Evolutionary conservation across 2,113 vertebrate species (phyloP), one percentile per base, ranked within the genome.

Genomic region (Crocuta crocuta): DNA sequence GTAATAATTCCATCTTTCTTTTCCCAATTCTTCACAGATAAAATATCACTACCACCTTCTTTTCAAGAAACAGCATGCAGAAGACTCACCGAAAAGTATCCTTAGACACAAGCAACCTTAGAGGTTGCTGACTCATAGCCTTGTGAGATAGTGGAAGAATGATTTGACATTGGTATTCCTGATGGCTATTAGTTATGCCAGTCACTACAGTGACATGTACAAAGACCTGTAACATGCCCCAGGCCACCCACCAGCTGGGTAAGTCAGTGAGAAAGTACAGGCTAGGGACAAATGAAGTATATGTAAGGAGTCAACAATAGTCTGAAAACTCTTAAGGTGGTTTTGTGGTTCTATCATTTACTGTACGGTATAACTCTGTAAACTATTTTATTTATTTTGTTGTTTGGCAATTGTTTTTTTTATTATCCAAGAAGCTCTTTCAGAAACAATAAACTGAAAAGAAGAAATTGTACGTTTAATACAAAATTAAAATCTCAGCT

Each of bases 31-130:
- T 84, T 89, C 24, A 85, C 24, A 93, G 90, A 85, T 85, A 19
- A 21, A 85, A 74, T 45, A 89, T 17, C 89, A 96, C 33, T 24
- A 89, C 63, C 58, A 83, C 19, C 31, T n/a, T 89, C 84, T 65
- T 93, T 95, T 85, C 76, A 94, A 93, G 24, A 86, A 86, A 85
- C 24, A 93, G n/a, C 70, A 89, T n/a, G 8, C 19, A 65, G 23
- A 91, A 91, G 13, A 85, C 73, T 86, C 65, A 85, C 7, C 66
- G 65, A 89, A 92, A 94, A 82, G 79, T 93, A 93, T 93, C 63
- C 70, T 92, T 53, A 92, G 21, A 45, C 13, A 63, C 35, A 93
- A 93, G 43, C 39, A 93, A 97, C 63, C 33, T 65, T 16, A 33
- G 53, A 65, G 24, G 71, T 61, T 61, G 35, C 17, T 79, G 89